Evolutionary conservation across 2,113 vertebrate species (phyloP), one percentile per base, ranked within the genome.

Genomic region (Parus major): DNA sequence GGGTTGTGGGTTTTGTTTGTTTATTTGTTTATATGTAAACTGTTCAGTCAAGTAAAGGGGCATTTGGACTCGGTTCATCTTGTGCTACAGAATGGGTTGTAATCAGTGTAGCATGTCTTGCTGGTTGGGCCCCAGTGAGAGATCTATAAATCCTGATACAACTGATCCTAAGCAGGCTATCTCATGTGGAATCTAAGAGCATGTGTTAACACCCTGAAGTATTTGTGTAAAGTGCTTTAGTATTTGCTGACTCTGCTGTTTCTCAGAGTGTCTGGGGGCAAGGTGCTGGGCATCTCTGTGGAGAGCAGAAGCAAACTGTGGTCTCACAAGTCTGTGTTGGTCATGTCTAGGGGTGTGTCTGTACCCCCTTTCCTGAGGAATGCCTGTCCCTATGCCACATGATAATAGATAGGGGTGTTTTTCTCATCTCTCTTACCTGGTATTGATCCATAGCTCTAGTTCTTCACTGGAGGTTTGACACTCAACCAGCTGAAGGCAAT

Each of bases 231-330:
- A 83, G 42, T 44, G 24, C 76, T 92, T 69, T 49, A 86, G 31
- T 47, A 49, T 86, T 95, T 57, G 71, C 83, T 95, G 76, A 41
- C 84, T 71, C 76, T 79, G 35, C 41, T 82, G 35, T 92, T 87
- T 75, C 61, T 86, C 36, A 29, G 10, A 9, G 50, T 71, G 33
- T 47, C n/a, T 49, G 47, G 19, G 8, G 44, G 4, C 15, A 42
- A 36, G 60, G 41, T 53, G 41, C 36, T 15, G 22, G 33, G 23
- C 63, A 73, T 12, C n/a, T 20, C 23, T 76, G 11, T 50, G 49
- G 42, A 60, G 28, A 69, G 35, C 56, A 66, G 81, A 86, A 50
- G 25, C 61, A 72, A 41, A 17, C 28, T 42, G 12, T 20, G 46
- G 63, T 35, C 68, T 81, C 69, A 33, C 1, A 3, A 72, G 25